Conservation (phyloP, 2,888 invertebrate genomes). For the Acrobasis repandana region DNA sequence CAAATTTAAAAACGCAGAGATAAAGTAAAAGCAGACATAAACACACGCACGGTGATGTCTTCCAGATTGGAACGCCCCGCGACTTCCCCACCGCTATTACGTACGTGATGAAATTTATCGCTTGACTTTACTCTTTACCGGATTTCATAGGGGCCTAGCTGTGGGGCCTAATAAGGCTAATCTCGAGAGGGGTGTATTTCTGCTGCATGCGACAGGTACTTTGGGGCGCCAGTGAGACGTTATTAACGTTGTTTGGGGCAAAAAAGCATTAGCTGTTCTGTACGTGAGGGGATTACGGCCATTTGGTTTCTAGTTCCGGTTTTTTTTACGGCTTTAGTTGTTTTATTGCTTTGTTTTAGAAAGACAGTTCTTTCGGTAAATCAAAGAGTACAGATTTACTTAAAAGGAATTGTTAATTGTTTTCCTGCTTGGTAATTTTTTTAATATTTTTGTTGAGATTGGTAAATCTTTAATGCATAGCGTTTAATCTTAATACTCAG, state of each 20-base stretch:
- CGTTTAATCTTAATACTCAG: too few relatives aligned
- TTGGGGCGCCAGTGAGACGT: conserved; percentile 10
- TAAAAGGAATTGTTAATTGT: too few relatives aligned
- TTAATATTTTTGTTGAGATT: too few relatives aligned
- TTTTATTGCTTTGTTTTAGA: too few relatives aligned
- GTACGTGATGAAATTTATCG: conserved; percentile 21
- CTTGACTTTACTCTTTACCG: conserved; percentile 24
- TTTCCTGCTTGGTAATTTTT: too few relatives aligned
- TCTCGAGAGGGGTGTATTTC: conserved; percentile 22
- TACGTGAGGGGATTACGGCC: conserved; percentile 1
- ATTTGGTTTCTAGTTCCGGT: neutral
- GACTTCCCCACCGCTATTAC: conserved; percentile 14
- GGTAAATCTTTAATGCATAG: too few relatives aligned
- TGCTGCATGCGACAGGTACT: conserved; percentile 23
- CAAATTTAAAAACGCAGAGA: neutral
- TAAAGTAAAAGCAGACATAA: conserved; percentile 13
- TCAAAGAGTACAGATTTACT: neutral
- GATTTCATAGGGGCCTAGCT: neutral
- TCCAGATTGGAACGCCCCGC: conserved; percentile 6
- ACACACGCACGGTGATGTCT: conserved; percentile 3
- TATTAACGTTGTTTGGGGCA: conserved; percentile 19
- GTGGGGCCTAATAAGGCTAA: conserved; percentile 12
- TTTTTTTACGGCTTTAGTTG: neutral
- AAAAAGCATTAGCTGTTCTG: conserved; percentile 11
- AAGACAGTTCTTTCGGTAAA: neutral